Evolutionary conservation across 2,113 vertebrate genomes (phyloP).

Genomic region (Microtus oregoni): DNA sequence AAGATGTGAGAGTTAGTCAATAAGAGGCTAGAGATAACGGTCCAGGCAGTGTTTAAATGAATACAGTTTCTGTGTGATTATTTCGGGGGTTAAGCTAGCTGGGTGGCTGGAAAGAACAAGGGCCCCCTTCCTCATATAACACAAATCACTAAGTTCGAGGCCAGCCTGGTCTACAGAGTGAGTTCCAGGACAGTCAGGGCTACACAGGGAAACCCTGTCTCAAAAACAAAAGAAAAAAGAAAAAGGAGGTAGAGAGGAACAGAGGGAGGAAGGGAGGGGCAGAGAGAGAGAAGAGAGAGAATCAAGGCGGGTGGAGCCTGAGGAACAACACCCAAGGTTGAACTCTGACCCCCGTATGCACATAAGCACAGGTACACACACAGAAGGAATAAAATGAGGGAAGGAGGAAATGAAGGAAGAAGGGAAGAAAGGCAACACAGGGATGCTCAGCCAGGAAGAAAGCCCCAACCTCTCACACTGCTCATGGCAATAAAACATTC

Average conservation of each 20-base stretch:
- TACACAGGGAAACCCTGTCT: background rate
- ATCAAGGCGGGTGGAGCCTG: background rate
- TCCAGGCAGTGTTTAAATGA: no score
- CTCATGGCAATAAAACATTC: background rate
- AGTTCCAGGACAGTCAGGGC: background rate
- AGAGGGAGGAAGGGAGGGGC: background rate
- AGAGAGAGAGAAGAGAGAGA: background rate
- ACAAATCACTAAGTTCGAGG: background rate
- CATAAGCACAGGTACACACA: background rate
- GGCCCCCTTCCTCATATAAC: no score
- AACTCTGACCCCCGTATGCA: background rate
- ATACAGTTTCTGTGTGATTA: no score
- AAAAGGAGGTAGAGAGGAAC: no score
- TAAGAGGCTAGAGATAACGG: no score
- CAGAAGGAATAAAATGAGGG: background rate
- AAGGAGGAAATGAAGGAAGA: no score
- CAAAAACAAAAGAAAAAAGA: fast-evolving
- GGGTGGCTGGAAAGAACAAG: no score
- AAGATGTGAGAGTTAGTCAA: no score
- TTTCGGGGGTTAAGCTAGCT: no score
- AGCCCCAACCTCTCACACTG: background rate
- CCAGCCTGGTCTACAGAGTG: no score
- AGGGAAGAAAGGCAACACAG: background rate
- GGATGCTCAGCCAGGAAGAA: no score
- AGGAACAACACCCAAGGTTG: background rate